phyloP scores from a whole-genome alignment of 2,113 vertebrate species.

The Aptenodytes patagonicus region DNA sequence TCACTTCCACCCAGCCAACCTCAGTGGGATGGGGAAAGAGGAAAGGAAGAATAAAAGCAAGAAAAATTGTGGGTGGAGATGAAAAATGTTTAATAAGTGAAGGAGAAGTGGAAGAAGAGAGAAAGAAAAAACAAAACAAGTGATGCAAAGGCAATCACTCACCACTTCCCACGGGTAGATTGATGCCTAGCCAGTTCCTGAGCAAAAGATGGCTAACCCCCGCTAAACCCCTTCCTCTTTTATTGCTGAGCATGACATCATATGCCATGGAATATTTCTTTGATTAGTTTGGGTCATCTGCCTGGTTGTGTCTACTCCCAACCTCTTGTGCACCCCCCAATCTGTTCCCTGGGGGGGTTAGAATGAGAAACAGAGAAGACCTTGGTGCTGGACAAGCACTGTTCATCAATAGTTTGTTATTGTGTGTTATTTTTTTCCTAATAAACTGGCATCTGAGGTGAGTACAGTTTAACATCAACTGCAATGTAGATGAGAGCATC shows the following conservation, averaged over 20 bases:
- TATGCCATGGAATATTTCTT: not conserved
- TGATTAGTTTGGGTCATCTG: not conserved
- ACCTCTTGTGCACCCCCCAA: accelerated
- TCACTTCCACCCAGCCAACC: not conserved
- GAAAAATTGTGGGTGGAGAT: not conserved
- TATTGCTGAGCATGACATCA: not conserved
- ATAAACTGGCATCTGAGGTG: not conserved
- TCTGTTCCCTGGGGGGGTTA: not conserved
- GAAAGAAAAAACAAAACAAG: not conserved
- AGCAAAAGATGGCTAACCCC: not conserved
- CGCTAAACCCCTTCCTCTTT: not conserved
- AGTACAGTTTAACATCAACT: not conserved
- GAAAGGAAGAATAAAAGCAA: not conserved
- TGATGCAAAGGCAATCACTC: not conserved
- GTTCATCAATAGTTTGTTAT: not conserved
- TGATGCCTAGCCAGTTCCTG: not conserved
- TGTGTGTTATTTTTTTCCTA: not conserved
- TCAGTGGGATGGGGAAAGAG: not conserved
- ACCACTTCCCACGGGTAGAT: not conserved
- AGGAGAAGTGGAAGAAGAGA: not conserved
- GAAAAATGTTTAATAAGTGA: not conserved
- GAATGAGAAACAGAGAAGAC: not conserved
- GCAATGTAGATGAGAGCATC: not conserved
- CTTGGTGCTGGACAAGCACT: not conserved
- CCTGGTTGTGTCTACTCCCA: not conserved